A percentile compares a stretch with the other conserved stretches of the same genome.
Evolutionary conservation across 2,888 invertebrate genomes (phyloP).

Genomic region (Melieria picta): DNA sequence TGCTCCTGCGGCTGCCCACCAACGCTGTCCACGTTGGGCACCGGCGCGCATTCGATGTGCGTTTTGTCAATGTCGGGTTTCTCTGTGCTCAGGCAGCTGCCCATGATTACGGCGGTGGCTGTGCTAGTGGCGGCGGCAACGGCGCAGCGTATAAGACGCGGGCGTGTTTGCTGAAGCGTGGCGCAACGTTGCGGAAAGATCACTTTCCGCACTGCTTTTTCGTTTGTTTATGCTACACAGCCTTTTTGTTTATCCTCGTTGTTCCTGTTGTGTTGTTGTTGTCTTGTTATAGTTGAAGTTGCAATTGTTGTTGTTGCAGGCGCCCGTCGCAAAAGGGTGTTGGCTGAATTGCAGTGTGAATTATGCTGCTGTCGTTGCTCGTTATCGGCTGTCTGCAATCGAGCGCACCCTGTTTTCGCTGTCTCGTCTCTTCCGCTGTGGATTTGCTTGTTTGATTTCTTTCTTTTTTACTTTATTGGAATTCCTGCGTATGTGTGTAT

Average conservation of each 20-base stretch:
- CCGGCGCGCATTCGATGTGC: slow-evolving; percentile 60
- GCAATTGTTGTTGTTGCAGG: slow-evolving; percentile 27
- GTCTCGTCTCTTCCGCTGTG: background rate
- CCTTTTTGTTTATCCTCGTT: background rate
- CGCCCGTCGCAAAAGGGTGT: background rate
- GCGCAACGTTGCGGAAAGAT: background rate
- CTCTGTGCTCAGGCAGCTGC: slow-evolving; percentile 82
- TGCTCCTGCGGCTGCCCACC: slow-evolving; percentile 57
- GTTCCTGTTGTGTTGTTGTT: background rate
- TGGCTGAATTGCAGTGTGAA: no score
- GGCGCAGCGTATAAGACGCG: background rate
- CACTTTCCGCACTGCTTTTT: no score
- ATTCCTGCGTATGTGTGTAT: slow-evolving; percentile 32
- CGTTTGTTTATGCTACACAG: background rate
- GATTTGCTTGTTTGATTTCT: background rate
- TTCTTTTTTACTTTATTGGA: background rate
- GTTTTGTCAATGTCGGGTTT: slow-evolving; percentile 72
- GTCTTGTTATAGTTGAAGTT: slow-evolving; percentile 25
- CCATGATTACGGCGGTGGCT: slow-evolving; percentile 68
- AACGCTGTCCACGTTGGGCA: slow-evolving; percentile 57
- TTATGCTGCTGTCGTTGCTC: background rate
- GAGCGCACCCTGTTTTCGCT: slow-evolving; percentile 8
- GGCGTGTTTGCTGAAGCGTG: background rate
- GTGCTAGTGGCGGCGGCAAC: background rate
- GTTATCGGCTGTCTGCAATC: background rate